These are phyloP conservation scores for Osmerus mordax DNA, from an alignment of 2,113 vertebrate genomes.

Conservation along the genomic window DNA sequence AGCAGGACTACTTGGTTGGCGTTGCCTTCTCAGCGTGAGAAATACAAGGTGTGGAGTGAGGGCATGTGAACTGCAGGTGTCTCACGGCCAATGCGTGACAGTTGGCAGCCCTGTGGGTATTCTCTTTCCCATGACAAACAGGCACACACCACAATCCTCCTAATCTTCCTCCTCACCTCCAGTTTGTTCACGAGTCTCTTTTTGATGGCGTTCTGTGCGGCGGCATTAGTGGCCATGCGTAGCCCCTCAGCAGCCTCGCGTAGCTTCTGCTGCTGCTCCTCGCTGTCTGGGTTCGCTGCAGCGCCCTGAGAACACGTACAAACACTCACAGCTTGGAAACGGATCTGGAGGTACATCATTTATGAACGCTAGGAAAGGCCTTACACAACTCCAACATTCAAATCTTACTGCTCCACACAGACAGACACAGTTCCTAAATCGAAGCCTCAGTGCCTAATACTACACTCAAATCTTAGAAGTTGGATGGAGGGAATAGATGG, in stretches of 20 bases:
- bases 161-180: slow-evolving; percentile 72
- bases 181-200: slow-evolving; percentile 94
- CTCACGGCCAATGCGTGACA: too few relatives aligned
- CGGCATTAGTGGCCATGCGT: slow-evolving; percentile 91
- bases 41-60: too few relatives aligned
- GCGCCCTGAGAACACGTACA: slow-evolving; percentile 77
- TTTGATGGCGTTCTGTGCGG: slow-evolving; percentile 96
- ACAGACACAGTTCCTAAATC: background rate
- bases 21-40: too few relatives aligned
- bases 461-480: background rate
- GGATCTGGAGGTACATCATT: background rate
- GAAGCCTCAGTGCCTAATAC: background rate
- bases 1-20: too few relatives aligned
- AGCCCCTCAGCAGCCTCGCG: slow-evolving; percentile 93
- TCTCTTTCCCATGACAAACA: too few relatives aligned
- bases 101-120: too few relatives aligned
- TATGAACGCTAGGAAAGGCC: too few relatives aligned
- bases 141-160: too few relatives aligned
- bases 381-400: too few relatives aligned
- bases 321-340: background rate
- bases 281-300: slow-evolving; percentile 93
- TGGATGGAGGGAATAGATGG: background rate
- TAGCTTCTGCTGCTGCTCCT: slow-evolving; percentile 94
- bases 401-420: too few relatives aligned
- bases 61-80: too few relatives aligned